Evolutionary conservation across 2,888 invertebrate species (phyloP), one percentile per base, ranked within the genome.

Genomic region (Tenthredo scrophulariae): DNA sequence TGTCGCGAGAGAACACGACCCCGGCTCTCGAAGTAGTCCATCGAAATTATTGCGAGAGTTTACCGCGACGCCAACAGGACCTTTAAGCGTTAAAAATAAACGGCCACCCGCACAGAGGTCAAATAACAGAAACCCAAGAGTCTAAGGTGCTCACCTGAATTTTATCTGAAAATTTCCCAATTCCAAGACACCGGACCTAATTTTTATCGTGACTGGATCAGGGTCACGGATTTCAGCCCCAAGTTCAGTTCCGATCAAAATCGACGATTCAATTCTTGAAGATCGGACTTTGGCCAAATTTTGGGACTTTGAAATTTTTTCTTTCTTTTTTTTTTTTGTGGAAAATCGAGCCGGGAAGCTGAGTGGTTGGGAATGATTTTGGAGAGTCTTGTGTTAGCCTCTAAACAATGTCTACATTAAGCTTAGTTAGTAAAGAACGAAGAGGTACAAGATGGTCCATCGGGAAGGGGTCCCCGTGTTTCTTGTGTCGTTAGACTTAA

Each of bases 341-440:
- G 37, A 37, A 37, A 37, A 37, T 37, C 7, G 6, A 37, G 37
- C 37, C 37, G 37, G 37, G 37, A 37, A 37, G 37, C 37, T 7
- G 7, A 37, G 37, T 37, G 37, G 37, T 37, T 37, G 33, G 10
- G 29, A 50, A 46, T 46, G 46, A 33, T 77, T 29, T 50, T 40
- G 10, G 37, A 62, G 9, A 22, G 40, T 15, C 26, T 77, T 18
- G 13, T 46, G 79, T 82, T 70, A 83, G 86, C 84, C 80, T 86
- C 88, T 88, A 85, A 89, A 88, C 89, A 88, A 88, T 89, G 87
- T 89, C 88, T 89, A 89, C 87, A 89, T 89, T 89, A 89, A 88
- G 86, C 46, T 84, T 84, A 84, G 84, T 84, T 84, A 84, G 84
- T 79, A 13, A 65, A 84, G 43, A 79, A 79, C 58, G 75, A 77